Evolutionary conservation across 2,888 invertebrate species (phyloP).

Genomic region (Periphyllus acericola): DNA sequence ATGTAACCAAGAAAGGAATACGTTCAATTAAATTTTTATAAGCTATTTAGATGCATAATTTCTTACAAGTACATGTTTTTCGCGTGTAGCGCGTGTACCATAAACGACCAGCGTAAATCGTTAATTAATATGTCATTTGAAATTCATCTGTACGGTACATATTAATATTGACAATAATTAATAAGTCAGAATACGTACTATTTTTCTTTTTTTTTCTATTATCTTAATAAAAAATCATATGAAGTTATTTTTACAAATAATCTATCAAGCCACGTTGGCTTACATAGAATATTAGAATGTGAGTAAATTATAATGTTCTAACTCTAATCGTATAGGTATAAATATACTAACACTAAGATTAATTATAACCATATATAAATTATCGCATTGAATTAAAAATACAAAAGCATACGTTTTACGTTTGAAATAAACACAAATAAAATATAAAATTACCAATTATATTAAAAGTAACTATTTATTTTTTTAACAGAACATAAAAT

Average conservation of each 20-base stretch:
- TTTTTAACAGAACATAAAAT: too few relatives aligned
- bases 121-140: constrained; percentile 25
- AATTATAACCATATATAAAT: background rate
- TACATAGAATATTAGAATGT: too few relatives aligned
- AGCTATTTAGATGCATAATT: background rate
- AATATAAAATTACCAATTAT: too few relatives aligned
- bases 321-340: too few relatives aligned
- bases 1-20: background rate
- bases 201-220: background rate
- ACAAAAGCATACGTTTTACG: too few relatives aligned
- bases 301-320: background rate
- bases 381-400: too few relatives aligned
- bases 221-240: background rate
- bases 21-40: constrained; percentile 20
- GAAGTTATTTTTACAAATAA: background rate
- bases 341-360: background rate
- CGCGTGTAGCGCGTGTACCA: too few relatives aligned
- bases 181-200: background rate
- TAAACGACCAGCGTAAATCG: background rate
- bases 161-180: constrained; percentile 20
- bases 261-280: background rate
- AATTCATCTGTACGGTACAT: background rate
- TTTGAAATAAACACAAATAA: too few relatives aligned
- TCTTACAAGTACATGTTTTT: background rate
- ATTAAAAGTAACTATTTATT: too few relatives aligned